phyloP scores from a whole-genome alignment of 2,113 vertebrate genomes.

The Nymphicus hollandicus region DNA sequence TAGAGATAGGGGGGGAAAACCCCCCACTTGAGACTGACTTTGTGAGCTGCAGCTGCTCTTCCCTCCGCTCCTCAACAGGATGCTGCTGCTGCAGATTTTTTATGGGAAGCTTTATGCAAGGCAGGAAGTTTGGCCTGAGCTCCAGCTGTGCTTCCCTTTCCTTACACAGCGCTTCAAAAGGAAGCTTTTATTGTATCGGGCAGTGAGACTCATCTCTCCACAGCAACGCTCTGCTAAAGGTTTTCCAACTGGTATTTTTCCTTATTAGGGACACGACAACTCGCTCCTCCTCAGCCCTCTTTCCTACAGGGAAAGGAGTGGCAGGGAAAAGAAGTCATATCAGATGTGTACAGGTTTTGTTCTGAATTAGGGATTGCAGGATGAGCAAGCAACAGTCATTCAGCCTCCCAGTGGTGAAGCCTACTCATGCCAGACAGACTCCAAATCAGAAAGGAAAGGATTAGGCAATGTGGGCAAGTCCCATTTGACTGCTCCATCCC shows the following conservation, averaged over 20 bases:
- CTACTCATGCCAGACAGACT: background rate
- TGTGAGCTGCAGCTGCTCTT: conserved; percentile 29
- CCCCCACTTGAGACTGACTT: background rate
- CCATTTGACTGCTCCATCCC: background rate
- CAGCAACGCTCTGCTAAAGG: background rate
- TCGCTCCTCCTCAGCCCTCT: background rate
- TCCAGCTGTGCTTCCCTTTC: conserved; percentile 67
- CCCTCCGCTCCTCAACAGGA: conserved; percentile 34
- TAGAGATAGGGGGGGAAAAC: background rate
- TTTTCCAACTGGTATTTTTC: background rate
- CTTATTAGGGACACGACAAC: background rate
- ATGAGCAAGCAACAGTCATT: conserved; percentile 9
- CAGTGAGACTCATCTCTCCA: background rate
- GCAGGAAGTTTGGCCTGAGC: conserved; percentile 61
- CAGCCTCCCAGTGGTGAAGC: background rate
- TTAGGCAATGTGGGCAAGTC: background rate
- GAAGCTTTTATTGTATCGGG: conserved; percentile 51
- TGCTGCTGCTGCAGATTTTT: conserved; percentile 11
- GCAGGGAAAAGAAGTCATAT: background rate
- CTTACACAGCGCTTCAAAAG: conserved; percentile 46
- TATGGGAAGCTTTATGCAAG: conserved; percentile 39
- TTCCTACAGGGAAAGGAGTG: background rate
- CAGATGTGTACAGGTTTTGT: background rate
- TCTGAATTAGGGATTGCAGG: background rate
- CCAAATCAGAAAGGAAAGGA: conserved; percentile 2